Base-by-base conservation (phyloP, 2,888 invertebrate genomes). In the Acanthosepion pharaonis region DNA sequence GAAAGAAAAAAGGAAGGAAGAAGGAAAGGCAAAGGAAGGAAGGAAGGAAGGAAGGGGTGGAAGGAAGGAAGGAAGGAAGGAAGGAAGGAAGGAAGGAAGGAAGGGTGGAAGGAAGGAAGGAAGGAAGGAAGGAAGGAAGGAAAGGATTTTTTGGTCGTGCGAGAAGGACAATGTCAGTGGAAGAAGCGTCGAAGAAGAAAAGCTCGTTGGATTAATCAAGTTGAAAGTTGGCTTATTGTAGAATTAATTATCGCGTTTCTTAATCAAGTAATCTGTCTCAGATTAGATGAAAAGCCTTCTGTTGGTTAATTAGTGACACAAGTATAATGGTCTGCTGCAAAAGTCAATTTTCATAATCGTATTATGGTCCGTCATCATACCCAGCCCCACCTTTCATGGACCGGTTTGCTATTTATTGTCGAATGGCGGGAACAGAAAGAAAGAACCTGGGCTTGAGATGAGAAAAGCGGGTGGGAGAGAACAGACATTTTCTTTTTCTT, bases 231-330 rank as follows among this genome's bases (percentile, higher is more conserved):
- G 78, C 78, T 78, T 78, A n/a, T 78, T 15, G n/a, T 11, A 33
- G 78, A 78, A 78, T 78, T 78, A 78, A 78, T 78, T 78, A 78
- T 33, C n/a, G 23, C n/a, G n/a, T 78, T n/a, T 3, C 78, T n/a
- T 78, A 78, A 78, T 78, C 78, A 78, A 78, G n/a, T 78, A 78
- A 78, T 78, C 78, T 78, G 78, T 78, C 33, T 78, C n/a, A 78
- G 78, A 78, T 78, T 78, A 78, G 78, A 78, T n/a, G 78, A 78
- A 78, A 78, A 78, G 78, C 78, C 78, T 78, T 78, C n/a, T 78
- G 78, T 78, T 78, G 78, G n/a, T 78, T 78, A 78, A 78, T 78
- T 78, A 78, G 78, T 33, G 78, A 18, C 78, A 78, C 4, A 33
- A 78, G 59, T 78, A 9, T 78, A 33, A 78, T 78, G 78, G n/a